Evolutionary conservation across 2,888 invertebrate species (phyloP).

Genomic region (Dynastes maya): DNA sequence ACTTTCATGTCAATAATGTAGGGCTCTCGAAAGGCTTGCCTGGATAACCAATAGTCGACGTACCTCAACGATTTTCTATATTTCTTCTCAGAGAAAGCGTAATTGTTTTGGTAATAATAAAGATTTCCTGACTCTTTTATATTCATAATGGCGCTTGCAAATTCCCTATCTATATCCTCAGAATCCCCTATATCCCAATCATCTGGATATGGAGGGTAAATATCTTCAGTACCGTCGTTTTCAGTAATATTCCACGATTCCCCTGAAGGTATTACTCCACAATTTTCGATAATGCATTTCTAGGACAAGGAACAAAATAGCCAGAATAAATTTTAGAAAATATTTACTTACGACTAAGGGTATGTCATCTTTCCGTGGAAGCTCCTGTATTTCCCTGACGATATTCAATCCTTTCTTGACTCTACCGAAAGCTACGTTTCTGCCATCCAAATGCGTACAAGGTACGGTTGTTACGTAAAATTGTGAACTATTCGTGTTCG

Average conservation of each 20-base stretch:
- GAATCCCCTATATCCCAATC: slow-evolving; percentile 75
- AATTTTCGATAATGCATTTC: slow-evolving; percentile 80
- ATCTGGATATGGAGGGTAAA: slow-evolving; percentile 83
- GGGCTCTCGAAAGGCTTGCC: slow-evolving; percentile 61
- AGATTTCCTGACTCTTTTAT: slow-evolving; percentile 84
- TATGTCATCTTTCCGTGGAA: slow-evolving; percentile 74
- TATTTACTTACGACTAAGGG: slow-evolving; percentile 75
- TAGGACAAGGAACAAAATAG: slow-evolving; percentile 63
- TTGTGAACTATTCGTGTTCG: slow-evolving; percentile 93
- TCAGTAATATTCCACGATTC: slow-evolving; percentile 80
- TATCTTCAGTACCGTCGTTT: slow-evolving; percentile 81
- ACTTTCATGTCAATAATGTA: slow-evolving; percentile 68
- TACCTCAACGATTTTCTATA: slow-evolving; percentile 87
- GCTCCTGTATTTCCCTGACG: slow-evolving; percentile 80
- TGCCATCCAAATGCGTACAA: slow-evolving; percentile 84
- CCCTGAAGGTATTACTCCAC: slow-evolving; percentile 79
- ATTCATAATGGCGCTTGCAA: slow-evolving; percentile 73
- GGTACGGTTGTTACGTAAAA: slow-evolving; percentile 90
- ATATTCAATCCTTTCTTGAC: slow-evolving; percentile 85
- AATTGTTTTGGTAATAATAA: slow-evolving; percentile 77
- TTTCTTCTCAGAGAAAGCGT: slow-evolving; percentile 79
- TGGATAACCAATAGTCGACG: slow-evolving; percentile 71
- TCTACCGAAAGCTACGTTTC: slow-evolving; percentile 87
- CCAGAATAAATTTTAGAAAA: no score
- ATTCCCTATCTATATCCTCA: slow-evolving; percentile 50